These are phyloP conservation scores for Coracias cyanogaster DNA, from an alignment of 2,797 vertebrate genomes.

Conservation along the genomic window DNA sequence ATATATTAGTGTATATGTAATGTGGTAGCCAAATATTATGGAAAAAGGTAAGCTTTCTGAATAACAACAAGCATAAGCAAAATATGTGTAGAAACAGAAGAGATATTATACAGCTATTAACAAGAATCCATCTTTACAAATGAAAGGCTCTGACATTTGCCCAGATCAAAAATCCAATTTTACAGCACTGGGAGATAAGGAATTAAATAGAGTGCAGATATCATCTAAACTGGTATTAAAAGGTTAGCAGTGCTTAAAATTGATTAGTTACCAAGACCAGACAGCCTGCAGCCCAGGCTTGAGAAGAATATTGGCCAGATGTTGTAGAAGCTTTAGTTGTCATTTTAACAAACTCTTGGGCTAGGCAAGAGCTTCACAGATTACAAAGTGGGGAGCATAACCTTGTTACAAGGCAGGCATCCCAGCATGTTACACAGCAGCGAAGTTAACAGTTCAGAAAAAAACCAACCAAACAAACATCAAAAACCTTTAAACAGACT, in stretches of 20 bases:
- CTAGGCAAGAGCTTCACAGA: not conserved
- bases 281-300: not conserved
- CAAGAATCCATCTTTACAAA: slow-evolving; percentile 32
- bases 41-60: not conserved
- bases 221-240: slow-evolving; percentile 61
- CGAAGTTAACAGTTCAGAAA: not conserved
- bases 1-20: not conserved
- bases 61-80: not conserved
- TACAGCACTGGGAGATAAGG: slow-evolving; percentile 29
- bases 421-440: not conserved
- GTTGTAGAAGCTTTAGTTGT: not conserved
- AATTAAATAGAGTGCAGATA: slow-evolving; percentile 56
- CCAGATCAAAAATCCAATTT: slow-evolving; percentile 66
- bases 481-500: not conserved
- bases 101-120: slow-evolving; percentile 16
- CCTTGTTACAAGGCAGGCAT: not conserved
- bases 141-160: slow-evolving; percentile 61
- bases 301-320: not conserved
- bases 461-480: not conserved
- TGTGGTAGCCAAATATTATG: not conserved
- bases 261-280: slow-evolving; percentile 51
- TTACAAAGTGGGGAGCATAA: not conserved
- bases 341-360: not conserved
- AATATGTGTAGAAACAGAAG: not conserved
- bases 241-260: slow-evolving; percentile 59